phyloP scores from a whole-genome alignment of 2,888 invertebrate species.

The Muschampia plurimacula region DNA sequence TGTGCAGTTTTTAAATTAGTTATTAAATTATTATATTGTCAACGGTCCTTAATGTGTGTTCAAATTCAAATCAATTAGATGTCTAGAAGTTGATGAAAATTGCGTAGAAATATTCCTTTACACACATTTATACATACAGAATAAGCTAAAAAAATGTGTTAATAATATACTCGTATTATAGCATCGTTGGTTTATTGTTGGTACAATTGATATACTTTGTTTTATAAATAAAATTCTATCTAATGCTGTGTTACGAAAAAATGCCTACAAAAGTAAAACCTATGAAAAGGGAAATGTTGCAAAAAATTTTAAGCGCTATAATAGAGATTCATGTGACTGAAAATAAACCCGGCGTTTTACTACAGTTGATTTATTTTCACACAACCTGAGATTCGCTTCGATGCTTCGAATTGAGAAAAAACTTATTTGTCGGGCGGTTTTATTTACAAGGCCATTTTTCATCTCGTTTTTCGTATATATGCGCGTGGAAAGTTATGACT shows the following conservation, averaged over 20 bases:
- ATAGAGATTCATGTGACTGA: constrained; percentile 31
- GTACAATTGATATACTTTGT: no score
- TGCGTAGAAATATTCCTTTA: no score
- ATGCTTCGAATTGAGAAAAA: constrained; percentile 33
- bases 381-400: constrained; percentile 33
- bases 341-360: constrained; percentile 26
- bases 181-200: not conserved
- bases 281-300: not conserved
- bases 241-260: not conserved
- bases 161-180: no score
- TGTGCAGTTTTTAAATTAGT: no score
- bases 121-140: no score
- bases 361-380: constrained; percentile 27
- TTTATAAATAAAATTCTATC: no score
- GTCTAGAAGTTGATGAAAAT: no score
- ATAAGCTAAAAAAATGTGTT: no score
- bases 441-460: constrained; percentile 38
- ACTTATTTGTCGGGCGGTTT: constrained; percentile 36
- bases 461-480: constrained; percentile 26
- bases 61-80: no score
- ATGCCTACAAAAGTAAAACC: not conserved
- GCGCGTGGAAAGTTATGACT: constrained; percentile 30
- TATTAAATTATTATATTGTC: no score
- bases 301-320: constrained; percentile 19
- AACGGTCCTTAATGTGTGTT: no score